Conservation (phyloP, 1,140 invertebrate species). For the Hyles euphorbiae region DNA sequence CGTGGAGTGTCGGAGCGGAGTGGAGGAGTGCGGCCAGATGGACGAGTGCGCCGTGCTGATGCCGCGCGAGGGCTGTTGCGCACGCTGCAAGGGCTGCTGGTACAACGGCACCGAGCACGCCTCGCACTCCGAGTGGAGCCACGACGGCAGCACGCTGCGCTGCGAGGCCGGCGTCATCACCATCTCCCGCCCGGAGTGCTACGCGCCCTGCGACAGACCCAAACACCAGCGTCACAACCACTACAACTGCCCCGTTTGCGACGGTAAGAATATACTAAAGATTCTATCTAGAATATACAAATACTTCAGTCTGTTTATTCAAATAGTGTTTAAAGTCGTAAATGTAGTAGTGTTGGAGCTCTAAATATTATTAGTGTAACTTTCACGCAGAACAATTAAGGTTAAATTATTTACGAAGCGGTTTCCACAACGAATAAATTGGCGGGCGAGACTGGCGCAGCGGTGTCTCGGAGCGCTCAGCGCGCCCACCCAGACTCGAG, state of each 20-base stretch:
- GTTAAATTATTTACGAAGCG: too few species aligned
- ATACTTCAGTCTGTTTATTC: too few species aligned
- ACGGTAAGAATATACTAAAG: slow-evolving; percentile 55
- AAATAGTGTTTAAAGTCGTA: background rate
- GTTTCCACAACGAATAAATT: background rate
- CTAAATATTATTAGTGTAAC: too few species aligned
- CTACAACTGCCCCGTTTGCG: slow-evolving; percentile 88
- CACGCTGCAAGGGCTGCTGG: slow-evolving; percentile 80
- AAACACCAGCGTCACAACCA: slow-evolving; percentile 80
- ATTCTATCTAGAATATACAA: too few species aligned
- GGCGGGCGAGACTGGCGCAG: slow-evolving; percentile 41
- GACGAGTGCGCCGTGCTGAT: slow-evolving; percentile 62
- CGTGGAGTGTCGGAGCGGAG: slow-evolving; percentile 58
- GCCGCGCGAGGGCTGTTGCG: slow-evolving; percentile 63
- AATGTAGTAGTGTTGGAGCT: too few species aligned
- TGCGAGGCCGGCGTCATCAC: slow-evolving; percentile 92
- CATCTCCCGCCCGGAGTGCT: slow-evolving; percentile 85
- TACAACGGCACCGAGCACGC: slow-evolving; percentile 82
- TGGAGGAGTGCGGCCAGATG: slow-evolving; percentile 56
- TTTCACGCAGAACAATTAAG: too few species aligned
- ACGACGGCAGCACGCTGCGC: slow-evolving; percentile 82
- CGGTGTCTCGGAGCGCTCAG: slow-evolving; percentile 57
- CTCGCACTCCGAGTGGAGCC: slow-evolving; percentile 87
- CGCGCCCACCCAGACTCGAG: slow-evolving; percentile 58
- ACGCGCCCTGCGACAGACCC: slow-evolving; percentile 84